A percentile compares a stretch with the other conserved stretches of the same genome.
Evolutionary conservation across 2,888 invertebrate genomes (phyloP).

Genomic region (Drosophila falleni): DNA sequence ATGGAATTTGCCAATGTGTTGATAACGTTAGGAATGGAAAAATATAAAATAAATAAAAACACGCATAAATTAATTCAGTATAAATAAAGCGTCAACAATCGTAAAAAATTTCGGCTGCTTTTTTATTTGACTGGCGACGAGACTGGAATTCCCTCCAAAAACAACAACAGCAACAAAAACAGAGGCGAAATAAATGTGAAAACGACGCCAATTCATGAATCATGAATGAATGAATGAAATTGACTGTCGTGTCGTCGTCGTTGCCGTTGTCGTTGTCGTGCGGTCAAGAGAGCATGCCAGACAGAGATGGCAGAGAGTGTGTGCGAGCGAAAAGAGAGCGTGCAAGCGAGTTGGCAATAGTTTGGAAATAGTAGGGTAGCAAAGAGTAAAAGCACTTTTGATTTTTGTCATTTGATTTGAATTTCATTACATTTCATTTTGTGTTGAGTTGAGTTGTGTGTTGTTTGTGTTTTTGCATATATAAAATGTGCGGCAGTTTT

Average conservation of each 20-base stretch:
- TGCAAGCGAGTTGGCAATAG: conserved; percentile 6
- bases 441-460: conserved; percentile 18
- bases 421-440: conserved; percentile 23
- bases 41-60: conserved; percentile 21
- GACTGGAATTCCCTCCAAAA: conserved; percentile 54
- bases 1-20: conserved; percentile 37
- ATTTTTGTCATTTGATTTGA: conserved; percentile 67
- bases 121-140: conserved; percentile 32
- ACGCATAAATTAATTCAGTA: conserved; percentile 45
- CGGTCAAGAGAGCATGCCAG: conserved; percentile 37
- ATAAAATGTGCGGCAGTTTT: conserved; percentile 47
- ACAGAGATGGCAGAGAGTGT: conserved; percentile 14
- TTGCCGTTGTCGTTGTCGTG: background rate
- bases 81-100: conserved; percentile 52
- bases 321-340: background rate
- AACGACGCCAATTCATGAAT: conserved; percentile 63
- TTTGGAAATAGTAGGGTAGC: conserved; percentile 20
- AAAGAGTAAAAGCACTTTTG: conserved; percentile 59
- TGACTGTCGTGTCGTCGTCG: conserved; percentile 54
- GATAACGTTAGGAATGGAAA: conserved; percentile 21
- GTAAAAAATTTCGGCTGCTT: conserved; percentile 41
- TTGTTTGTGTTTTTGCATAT: conserved; percentile 52
- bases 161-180: conserved; percentile 24
- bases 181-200: conserved; percentile 51
- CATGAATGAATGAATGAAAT: conserved; percentile 72